Evolutionary conservation across 2,888 invertebrate species (phyloP).

Genomic region (Lepidochitona cinerea): DNA sequence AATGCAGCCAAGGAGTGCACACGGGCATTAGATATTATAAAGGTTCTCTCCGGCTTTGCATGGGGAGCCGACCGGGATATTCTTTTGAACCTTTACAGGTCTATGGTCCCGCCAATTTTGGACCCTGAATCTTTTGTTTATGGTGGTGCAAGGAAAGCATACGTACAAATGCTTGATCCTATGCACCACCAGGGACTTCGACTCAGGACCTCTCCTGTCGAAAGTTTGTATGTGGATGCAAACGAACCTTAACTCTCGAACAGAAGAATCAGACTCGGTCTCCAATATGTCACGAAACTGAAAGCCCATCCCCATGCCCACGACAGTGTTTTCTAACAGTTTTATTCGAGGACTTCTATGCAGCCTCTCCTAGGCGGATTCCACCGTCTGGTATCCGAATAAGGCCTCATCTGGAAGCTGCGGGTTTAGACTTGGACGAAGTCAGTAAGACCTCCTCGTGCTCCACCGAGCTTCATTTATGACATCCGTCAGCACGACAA

Average conservation of each 20-base stretch:
- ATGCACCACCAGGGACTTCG: not conserved
- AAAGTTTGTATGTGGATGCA: not conserved
- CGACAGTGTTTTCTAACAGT: not conserved
- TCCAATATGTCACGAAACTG: not conserved
- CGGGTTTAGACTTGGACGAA: not conserved
- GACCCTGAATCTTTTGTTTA: too few species aligned
- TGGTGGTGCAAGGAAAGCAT: too few species aligned
- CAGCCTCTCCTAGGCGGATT: too few species aligned
- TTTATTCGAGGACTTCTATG: too few species aligned
- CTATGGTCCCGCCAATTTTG: too few species aligned
- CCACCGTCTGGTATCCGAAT: not conserved
- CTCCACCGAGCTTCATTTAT: not conserved
- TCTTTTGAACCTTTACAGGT: too few species aligned
- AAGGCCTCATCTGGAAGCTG: not conserved
- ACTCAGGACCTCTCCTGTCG: not conserved
- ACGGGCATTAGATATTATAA: too few species aligned
- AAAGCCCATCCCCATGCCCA: not conserved
- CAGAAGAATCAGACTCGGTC: not conserved
- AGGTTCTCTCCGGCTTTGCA: too few species aligned
- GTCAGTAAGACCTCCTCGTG: not conserved
- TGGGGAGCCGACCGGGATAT: too few species aligned
- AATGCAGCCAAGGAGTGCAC: too few species aligned
- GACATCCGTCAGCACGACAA: not conserved
- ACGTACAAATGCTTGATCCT: not conserved
- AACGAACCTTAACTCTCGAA: not conserved